Evolutionary conservation across 2,888 invertebrate species (phyloP), one percentile per base, ranked within the genome.

Genomic region (Phortica okadai): DNA sequence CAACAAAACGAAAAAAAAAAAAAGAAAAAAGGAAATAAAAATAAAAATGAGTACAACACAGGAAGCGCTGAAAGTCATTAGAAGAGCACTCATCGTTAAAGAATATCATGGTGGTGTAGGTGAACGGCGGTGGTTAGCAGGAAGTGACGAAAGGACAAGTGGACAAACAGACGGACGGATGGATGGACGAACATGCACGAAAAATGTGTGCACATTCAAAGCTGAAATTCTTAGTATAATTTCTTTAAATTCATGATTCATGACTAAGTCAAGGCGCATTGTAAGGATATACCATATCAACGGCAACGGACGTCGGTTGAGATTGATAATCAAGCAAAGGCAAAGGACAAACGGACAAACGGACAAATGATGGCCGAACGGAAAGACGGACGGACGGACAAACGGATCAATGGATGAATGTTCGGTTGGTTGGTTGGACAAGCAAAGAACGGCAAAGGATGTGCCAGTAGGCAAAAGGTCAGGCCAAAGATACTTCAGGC

Each of bases 211-310:
- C 2, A 33, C 33, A 33, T 33, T 21, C 21, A 21, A 21, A 21
- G 33, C 33, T 33, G 33, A 33, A 33, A 33, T 33, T 33, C 33
- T 33, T 33, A 33, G 33, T 33, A 33, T 33, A 33, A 33, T 33
- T 33, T 33, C 86, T 85, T 86, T 85, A 85, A 85, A 86, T 86
- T 86, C 21, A 82, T 84, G 82, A 81, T 80, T 80, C 82, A 80
- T 82, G 77, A 33, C 33, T 33, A 33, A 33, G 33, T 33, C 33
- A 33, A 33, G 33, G 33, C 33, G 33, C 80, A 77, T 56, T 56
- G 74, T 25, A 67, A 69, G 59, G 25, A 25, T 16, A 59, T 59
- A 59, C 16, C 16, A 59, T 59, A 59, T 59, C 16, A 59, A 59
- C 21, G 33, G 59, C 59, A 59, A 64, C 66, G 54, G 74, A 41